phyloP scores from a whole-genome alignment of 2,797 vertebrate species.

The Avahi laniger region DNA sequence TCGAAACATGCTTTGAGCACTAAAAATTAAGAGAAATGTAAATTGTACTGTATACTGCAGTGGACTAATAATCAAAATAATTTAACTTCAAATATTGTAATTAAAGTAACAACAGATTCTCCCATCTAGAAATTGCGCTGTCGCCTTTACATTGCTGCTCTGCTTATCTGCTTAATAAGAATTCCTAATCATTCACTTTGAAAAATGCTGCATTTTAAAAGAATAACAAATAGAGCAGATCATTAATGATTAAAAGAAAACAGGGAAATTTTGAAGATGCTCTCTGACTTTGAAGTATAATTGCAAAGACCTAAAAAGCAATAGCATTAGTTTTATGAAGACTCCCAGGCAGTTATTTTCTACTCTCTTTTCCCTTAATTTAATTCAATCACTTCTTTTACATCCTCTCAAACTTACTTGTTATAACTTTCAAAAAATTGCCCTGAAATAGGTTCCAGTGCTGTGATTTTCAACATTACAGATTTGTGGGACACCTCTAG shows the following conservation, averaged over 20 bases:
- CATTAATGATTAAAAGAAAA: conserved; percentile 63
- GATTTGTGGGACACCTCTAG: not conserved
- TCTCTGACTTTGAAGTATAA: conserved; percentile 60
- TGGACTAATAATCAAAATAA: conserved; percentile 26
- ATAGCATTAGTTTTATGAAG: conserved; percentile 31
- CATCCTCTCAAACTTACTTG: not conserved
- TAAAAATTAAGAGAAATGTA: conserved; percentile 44
- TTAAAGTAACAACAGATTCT: conserved; percentile 4
- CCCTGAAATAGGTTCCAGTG: not conserved
- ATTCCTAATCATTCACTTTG: not conserved
- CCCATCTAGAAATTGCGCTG: not conserved
- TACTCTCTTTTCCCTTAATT: not conserved
- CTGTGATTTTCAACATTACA: not conserved
- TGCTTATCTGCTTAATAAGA: conserved; percentile 10
- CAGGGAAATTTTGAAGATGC: not conserved
- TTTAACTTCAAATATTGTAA: conserved; percentile 36
- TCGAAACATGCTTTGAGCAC: conserved; percentile 31
- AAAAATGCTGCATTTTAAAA: conserved; percentile 31
- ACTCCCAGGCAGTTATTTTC: not conserved
- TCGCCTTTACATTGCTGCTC: not conserved
- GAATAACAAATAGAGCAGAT: conserved; percentile 43
- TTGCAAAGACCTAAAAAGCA: conserved; percentile 43
- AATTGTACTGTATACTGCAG: not conserved
- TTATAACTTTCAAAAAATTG: conserved; percentile 30
- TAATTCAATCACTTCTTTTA: conserved; percentile 30